Conservation (phyloP, 1,140 invertebrate species). For the Megathymus violae region DNA sequence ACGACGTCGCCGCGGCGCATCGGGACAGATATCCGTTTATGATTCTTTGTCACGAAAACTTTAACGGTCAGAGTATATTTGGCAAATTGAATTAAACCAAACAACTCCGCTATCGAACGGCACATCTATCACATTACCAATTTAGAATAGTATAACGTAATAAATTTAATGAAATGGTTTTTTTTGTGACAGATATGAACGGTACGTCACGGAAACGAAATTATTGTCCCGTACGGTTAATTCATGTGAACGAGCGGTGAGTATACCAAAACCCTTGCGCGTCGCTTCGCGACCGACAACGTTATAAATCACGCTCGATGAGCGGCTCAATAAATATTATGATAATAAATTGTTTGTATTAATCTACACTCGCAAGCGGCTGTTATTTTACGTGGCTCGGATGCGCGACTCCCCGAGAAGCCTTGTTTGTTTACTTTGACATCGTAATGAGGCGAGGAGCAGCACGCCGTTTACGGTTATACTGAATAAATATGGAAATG, state of each 20-base stretch:
- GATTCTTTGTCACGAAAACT: slow-evolving; percentile 25
- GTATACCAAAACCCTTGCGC: slow-evolving; percentile 5
- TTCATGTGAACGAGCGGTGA: slow-evolving; percentile 22
- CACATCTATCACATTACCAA: slow-evolving; percentile 2
- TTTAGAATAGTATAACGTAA: slow-evolving; percentile 2
- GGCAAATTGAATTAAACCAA: slow-evolving; percentile 1
- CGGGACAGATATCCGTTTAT: slow-evolving; percentile 10
- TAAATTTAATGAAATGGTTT: slow-evolving; percentile 20
- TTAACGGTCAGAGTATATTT: neutral
- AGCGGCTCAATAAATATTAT: slow-evolving; percentile 29
- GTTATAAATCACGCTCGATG: slow-evolving; percentile 29
- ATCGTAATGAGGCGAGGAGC: slow-evolving; percentile 22
- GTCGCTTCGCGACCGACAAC: slow-evolving; percentile 16
- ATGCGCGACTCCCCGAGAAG: slow-evolving; percentile 7
- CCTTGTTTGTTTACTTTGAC: slow-evolving; percentile 24
- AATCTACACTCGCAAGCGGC: slow-evolving; percentile 9
- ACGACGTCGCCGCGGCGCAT: slow-evolving; percentile 16
- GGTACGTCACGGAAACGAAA: slow-evolving; percentile 19
- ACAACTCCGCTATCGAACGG: neutral
- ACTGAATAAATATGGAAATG: slow-evolving; percentile 31
- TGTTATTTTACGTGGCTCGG: slow-evolving; percentile 22
- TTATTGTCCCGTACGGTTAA: slow-evolving; percentile 14
- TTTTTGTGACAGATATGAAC: slow-evolving; percentile 22
- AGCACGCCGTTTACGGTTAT: slow-evolving; percentile 24
- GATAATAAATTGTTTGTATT: slow-evolving; percentile 29